A percentile compares a stretch with the other conserved stretches of the same genome.
These are phyloP conservation scores for Mormyrus proboscirostris DNA, from an alignment of 2,797 vertebrate genomes.

Conservation along the genomic window DNA sequence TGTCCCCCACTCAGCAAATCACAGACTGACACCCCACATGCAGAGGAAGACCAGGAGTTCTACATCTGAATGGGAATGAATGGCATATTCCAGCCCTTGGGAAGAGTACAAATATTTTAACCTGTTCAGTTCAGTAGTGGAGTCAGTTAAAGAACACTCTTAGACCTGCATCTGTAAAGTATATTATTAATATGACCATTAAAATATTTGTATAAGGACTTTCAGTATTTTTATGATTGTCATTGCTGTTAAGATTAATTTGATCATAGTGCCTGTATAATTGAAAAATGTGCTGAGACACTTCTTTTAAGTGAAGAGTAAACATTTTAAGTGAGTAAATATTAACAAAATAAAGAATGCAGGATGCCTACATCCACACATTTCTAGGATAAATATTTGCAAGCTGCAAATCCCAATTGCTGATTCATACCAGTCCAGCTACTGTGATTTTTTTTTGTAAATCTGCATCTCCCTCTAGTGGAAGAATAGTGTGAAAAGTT, in stretches of 20 bases:
- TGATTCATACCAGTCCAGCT: neutral
- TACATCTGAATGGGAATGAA: slow-evolving; percentile 51
- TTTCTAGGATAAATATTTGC: too few species aligned
- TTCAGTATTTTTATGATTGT: neutral
- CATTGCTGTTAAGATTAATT: neutral
- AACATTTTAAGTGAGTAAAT: neutral
- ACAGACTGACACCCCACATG: neutral
- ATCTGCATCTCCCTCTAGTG: neutral
- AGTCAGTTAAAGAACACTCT: neutral
- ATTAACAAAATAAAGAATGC: neutral
- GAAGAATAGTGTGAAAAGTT: neutral
- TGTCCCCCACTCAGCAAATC: neutral
- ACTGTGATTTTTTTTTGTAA: neutral
- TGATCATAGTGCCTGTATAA: neutral
- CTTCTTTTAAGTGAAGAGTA: neutral
- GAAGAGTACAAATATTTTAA: neutral
- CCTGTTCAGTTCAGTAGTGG: neutral
- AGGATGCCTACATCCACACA: neutral
- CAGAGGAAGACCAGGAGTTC: slow-evolving; percentile 56
- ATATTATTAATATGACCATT: neutral
- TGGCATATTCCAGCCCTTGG: neutral
- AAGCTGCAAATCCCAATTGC: neutral
- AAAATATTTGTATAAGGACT: neutral
- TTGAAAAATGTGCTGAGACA: neutral
- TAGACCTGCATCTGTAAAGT: neutral